A percentile compares a stretch with the other conserved stretches of the same genome.
These are phyloP conservation scores for Drosophila rellima DNA, from an alignment of 2,888 invertebrate genomes.

Conservation along the genomic window DNA sequence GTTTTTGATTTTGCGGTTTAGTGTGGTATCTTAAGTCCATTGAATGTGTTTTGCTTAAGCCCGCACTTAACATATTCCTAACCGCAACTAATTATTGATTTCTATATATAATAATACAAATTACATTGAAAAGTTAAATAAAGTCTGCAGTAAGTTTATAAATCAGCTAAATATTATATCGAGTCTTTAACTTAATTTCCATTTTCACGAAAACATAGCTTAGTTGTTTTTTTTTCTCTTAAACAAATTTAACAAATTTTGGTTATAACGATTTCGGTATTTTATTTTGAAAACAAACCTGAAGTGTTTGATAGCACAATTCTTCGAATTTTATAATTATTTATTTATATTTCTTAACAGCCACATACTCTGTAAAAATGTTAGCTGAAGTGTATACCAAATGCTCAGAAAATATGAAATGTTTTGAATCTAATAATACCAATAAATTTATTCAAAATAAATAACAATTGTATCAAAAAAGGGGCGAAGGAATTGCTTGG, in stretches of 20 bases:
- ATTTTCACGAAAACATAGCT: too few species aligned
- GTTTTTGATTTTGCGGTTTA: not conserved
- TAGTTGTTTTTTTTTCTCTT: too few species aligned
- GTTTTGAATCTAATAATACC: not conserved
- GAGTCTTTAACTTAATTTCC: too few species aligned
- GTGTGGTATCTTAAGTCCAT: conserved; percentile 27
- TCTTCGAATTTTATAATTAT: not conserved
- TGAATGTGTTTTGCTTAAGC: conserved; percentile 15
- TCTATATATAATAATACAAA: conserved; percentile 29
- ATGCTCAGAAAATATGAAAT: not conserved
- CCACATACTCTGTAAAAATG: not conserved
- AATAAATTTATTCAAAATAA: too few species aligned
- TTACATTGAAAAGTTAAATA: not conserved
- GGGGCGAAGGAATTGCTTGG: too few species aligned
- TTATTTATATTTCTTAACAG: not conserved
- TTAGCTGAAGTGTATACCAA: not conserved
- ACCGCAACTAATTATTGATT: conserved; percentile 29
- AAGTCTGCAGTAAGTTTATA: not conserved
- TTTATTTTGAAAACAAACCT: not conserved
- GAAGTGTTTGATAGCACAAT: not conserved
- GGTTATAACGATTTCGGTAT: not conserved
- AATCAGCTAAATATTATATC: not conserved
- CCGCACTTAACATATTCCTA: conserved; percentile 32
- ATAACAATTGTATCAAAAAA: not conserved
- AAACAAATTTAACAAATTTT: not conserved